Evolutionary conservation across 2,797 vertebrate species (phyloP).

Genomic region (Pseudomugil tenellus): DNA sequence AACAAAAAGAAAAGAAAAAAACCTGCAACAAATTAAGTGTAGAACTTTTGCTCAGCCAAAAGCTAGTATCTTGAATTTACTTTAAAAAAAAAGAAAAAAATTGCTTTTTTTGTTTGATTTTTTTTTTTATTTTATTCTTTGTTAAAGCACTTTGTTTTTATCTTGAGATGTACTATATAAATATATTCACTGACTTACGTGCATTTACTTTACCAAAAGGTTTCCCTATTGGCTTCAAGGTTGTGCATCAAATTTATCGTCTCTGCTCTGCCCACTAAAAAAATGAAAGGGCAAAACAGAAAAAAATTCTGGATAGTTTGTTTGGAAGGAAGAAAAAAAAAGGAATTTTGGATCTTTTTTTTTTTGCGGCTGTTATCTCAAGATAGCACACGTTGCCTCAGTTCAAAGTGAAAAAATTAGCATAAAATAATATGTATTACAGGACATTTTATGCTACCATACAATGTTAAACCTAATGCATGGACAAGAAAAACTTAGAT

Average conservation of each 20-base stretch:
- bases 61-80: constrained; percentile 33
- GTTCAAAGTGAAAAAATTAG: neutral
- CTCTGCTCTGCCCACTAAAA: neutral
- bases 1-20: constrained; percentile 41
- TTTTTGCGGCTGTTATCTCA: neutral
- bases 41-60: constrained; percentile 48
- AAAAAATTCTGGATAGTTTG: constrained; percentile 18
- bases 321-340: constrained; percentile 20
- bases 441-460: neutral
- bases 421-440: neutral
- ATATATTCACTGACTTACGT: too few species aligned
- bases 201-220: too few species aligned
- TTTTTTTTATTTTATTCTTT: too few species aligned
- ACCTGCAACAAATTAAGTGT: constrained; percentile 65
- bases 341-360: neutral
- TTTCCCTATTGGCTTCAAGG: constrained; percentile 43
- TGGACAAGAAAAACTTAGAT: constrained; percentile 14
- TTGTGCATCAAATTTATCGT: constrained; percentile 30
- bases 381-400: neutral
- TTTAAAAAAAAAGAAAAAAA: constrained; percentile 34
- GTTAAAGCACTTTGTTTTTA: too few species aligned
- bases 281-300: constrained; percentile 34
- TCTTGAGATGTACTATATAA: too few species aligned
- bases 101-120: too few species aligned
- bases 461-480: neutral